phyloP scores from a whole-genome alignment of 2,888 invertebrate species.

The Cybosia mesomella region DNA sequence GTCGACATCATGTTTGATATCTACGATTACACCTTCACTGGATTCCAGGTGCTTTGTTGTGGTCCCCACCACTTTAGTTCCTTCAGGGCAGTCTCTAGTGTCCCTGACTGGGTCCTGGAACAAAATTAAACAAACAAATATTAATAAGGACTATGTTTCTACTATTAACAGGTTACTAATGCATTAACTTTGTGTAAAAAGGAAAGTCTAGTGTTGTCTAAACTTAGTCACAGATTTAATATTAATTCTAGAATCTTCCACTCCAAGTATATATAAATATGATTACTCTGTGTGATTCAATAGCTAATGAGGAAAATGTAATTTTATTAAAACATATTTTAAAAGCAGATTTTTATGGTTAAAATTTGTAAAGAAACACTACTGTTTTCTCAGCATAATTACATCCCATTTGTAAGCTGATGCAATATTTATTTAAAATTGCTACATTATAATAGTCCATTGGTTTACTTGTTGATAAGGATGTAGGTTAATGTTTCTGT shows the following conservation, averaged over 20 bases:
- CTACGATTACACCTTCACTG: constrained; percentile 88
- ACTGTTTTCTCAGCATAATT: not conserved
- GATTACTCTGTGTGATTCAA: not conserved
- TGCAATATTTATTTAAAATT: constrained; percentile 30
- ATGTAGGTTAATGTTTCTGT: constrained; percentile 28
- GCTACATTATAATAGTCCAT: constrained; percentile 25
- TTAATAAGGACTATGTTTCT: not conserved
- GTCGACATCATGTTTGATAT: constrained; percentile 78
- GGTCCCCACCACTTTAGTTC: constrained; percentile 95
- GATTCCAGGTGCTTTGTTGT: constrained; percentile 94
- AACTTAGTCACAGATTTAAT: not conserved
- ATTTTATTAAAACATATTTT: not conserved
- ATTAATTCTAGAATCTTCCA: not conserved
- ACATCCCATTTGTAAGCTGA: constrained; percentile 8
- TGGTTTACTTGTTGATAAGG: constrained; percentile 25
- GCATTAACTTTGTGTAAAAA: not conserved
- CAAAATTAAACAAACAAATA: constrained; percentile 32
- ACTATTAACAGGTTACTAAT: not conserved
- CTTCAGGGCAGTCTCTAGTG: constrained; percentile 77
- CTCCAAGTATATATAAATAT: not conserved
- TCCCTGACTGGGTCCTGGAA: constrained; percentile 73
- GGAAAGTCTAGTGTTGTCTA: not conserved
- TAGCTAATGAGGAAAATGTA: not conserved
- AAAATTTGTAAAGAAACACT: not conserved
- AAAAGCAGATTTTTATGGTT: not conserved